These are phyloP conservation scores for Aphidius ervi DNA, from an alignment of 1,140 invertebrate species.

Conservation along the genomic window DNA sequence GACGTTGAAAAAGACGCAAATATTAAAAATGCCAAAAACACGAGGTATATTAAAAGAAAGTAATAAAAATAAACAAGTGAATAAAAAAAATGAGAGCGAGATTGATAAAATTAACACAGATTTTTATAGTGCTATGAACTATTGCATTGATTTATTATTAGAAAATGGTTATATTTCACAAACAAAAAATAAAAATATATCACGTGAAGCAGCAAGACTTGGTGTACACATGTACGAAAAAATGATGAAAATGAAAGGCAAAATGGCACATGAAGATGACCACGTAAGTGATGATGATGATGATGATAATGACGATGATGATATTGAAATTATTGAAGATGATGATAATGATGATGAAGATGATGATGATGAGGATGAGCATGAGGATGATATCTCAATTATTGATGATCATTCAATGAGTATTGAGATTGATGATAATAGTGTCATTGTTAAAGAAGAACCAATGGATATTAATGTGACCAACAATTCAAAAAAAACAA, in stretches of 20 bases:
- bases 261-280: constrained; percentile 1
- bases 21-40: background rate
- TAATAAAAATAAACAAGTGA: constrained; percentile 8
- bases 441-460: constrained; percentile 8
- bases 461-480: constrained; percentile 9
- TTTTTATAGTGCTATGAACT: constrained; percentile 19
- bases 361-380: background rate
- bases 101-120: constrained; percentile 6
- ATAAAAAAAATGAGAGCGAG: constrained; percentile 2
- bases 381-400: background rate
- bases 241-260: constrained; percentile 8
- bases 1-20: background rate
- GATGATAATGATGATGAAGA: background rate
- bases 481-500: background rate
- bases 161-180: constrained; percentile 16
- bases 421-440: background rate
- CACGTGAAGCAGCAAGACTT: constrained; percentile 15
- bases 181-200: constrained; percentile 15
- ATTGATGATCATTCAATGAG: background rate
- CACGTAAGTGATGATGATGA: background rate
- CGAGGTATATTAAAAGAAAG: background rate
- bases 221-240: constrained; percentile 21
- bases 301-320: background rate
- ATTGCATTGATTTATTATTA: constrained; percentile 20
- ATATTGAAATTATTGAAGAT: too few relatives aligned